A percentile compares a stretch with the other conserved stretches of the same genome.
Evolutionary conservation across 2,888 invertebrate genomes (phyloP).

Genomic region (Hedya salicella): DNA sequence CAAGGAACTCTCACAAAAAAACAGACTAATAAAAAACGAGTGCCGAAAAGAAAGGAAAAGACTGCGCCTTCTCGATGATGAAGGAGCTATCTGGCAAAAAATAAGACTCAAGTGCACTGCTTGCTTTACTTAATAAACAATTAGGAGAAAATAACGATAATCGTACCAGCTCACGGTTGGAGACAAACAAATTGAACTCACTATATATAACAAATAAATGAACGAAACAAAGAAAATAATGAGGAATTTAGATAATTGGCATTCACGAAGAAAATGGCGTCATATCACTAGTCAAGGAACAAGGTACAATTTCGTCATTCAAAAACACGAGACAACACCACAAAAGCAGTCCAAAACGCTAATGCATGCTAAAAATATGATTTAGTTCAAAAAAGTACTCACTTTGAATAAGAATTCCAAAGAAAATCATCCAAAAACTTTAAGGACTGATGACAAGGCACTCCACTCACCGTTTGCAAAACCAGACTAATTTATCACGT

Average conservation of each 20-base stretch:
- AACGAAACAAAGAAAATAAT: conserved; percentile 74
- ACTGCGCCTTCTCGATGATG: conserved; percentile 65
- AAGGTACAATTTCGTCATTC: conserved; percentile 83
- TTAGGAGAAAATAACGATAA: neutral
- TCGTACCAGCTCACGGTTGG: conserved; percentile 1
- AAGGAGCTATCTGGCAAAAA: conserved; percentile 74
- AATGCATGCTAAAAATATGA: conserved; percentile 65
- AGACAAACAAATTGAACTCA: conserved; percentile 1
- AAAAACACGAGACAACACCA: conserved; percentile 70
- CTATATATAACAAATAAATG: conserved; percentile 17
- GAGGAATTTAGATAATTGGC: conserved; percentile 81
- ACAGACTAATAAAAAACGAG: conserved; percentile 42
- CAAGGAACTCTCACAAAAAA: neutral
- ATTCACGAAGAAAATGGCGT: conserved; percentile 86
- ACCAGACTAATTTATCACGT: conserved; percentile 71
- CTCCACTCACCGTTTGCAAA: conserved; percentile 86
- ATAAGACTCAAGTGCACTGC: conserved; percentile 25
- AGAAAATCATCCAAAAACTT: conserved; percentile 85
- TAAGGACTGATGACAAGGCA: conserved; percentile 85
- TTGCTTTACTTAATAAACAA: neutral
- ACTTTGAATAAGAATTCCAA: conserved; percentile 84
- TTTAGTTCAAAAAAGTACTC: conserved; percentile 76
- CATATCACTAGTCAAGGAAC: conserved; percentile 85
- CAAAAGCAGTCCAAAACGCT: conserved; percentile 65
- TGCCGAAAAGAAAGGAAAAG: conserved; percentile 56